A percentile compares a stretch with the other conserved stretches of the same genome.
Conservation (phyloP, 2,113 vertebrate genomes). For the Prionailurus bengalensis region DNA sequence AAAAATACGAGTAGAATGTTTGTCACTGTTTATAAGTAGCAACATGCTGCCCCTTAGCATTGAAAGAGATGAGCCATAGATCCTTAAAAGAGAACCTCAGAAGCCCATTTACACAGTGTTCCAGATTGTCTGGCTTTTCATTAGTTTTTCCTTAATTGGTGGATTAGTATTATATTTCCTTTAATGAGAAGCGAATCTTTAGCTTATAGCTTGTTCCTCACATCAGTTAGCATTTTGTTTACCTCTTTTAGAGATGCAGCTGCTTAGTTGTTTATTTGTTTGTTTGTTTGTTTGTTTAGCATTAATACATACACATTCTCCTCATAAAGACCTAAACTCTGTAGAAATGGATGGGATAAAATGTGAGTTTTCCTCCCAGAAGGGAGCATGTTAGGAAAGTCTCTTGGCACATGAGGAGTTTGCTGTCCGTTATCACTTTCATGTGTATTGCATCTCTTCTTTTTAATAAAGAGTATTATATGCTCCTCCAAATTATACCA, state of each 20-base stretch:
- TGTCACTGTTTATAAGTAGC: constrained; percentile 8
- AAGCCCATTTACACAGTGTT: not conserved
- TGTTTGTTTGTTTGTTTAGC: not conserved
- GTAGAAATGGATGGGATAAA: not conserved
- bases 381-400: not conserved
- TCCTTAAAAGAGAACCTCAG: not conserved
- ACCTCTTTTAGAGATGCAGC: not conserved
- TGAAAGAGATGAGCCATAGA: not conserved
- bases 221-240: constrained; percentile 25
- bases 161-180: constrained; percentile 13
- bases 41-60: not conserved
- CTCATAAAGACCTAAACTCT: not conserved
- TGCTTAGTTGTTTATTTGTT: not conserved
- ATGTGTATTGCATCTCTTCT: not conserved
- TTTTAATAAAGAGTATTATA: not conserved
- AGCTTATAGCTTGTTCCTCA: not conserved
- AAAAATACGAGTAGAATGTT: not conserved
- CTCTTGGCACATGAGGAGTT: not conserved
- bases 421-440: not conserved
- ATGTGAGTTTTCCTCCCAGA: not conserved
- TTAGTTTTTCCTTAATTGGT: constrained; percentile 7
- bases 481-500: not conserved
- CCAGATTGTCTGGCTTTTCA: not conserved
- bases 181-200: not conserved
- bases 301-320: not conserved